phyloP scores from a whole-genome alignment of 2,797 vertebrate genomes.

The Karalla daura region DNA sequence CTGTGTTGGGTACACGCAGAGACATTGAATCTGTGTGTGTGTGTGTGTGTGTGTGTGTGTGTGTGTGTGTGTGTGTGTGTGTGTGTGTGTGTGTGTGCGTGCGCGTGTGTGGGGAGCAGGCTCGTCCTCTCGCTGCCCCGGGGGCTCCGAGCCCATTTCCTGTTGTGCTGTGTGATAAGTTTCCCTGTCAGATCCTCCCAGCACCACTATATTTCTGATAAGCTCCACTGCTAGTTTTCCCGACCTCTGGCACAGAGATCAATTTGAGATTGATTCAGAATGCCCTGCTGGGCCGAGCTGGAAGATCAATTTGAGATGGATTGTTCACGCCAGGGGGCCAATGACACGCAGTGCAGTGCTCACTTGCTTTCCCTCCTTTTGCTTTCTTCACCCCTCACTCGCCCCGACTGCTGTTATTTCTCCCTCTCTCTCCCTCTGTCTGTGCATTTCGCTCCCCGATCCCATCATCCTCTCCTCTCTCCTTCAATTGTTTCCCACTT shows the following conservation, averaged over 20 bases:
- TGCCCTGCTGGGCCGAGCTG: conserved; percentile 85
- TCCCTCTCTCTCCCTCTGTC: conserved; percentile 60
- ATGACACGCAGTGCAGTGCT: conserved; percentile 79
- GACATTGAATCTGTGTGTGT: conserved; percentile 63
- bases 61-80: conserved; percentile 54
- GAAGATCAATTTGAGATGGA: conserved; percentile 90
- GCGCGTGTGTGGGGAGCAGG: conserved; percentile 56
- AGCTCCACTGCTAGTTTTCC: conserved; percentile 88
- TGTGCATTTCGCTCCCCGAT: conserved; percentile 49
- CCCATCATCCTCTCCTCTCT: conserved; percentile 53
- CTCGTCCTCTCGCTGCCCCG: conserved; percentile 76
- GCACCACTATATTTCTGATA: conserved; percentile 90
- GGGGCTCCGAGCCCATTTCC: conserved; percentile 85
- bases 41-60: conserved; percentile 32
- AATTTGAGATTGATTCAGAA: conserved; percentile 90
- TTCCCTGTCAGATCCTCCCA: conserved; percentile 89
- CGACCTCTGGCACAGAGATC: conserved; percentile 88
- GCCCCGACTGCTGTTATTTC: conserved; percentile 64
- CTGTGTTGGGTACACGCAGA: conserved; percentile 58
- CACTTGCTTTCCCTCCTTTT: conserved; percentile 71
- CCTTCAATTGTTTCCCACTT: conserved; percentile 68
- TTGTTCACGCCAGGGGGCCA: conserved; percentile 85
- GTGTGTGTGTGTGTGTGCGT: conserved; percentile 39
- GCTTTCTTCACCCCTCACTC: conserved; percentile 75
- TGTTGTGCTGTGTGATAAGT: conserved; percentile 87